Evolutionary conservation across 2,888 invertebrate species (phyloP), one percentile per base, ranked within the genome.

Genomic region (Platypus cylindrus): DNA sequence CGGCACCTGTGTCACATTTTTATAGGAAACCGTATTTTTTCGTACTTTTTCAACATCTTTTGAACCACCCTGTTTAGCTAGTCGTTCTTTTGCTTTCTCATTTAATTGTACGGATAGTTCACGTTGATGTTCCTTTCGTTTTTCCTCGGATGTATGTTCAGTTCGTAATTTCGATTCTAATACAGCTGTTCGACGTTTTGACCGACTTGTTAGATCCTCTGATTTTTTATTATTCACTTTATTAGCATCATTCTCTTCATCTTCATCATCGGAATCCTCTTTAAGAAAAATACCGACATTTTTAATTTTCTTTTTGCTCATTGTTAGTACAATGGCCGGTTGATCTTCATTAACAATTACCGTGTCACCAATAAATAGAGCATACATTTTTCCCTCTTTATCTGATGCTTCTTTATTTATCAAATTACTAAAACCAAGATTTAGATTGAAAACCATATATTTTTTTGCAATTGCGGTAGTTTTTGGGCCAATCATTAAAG

Each of bases 401-500:
- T 90, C 87, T 4, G 75, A 69, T 1, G 86, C 77, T 14, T 83
- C 81, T 44, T 76, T 72, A 59, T 95, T 95, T 7, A 69, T 66
- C 29, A 98, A 68, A 56, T 81, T 84, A 2, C 85, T 73, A 34
- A 98, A 71, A 9, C 98, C 98, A 46, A 98, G 76, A 55, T 89
- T 90, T 5, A 98, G 72, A 59, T 95, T 95, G 56, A 95, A 97
- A 0, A 93, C 79, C 95, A 98, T 97, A 34, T 91, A 90, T 61
- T 91, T 93, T 51, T 77, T 83, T 0, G 81, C 78, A 2, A 73
- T 59, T 1, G 78, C 74, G 25, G 71, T 75, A 9, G 84, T 85
- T 68, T 95, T 98, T 1, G 89, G 84, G 0, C 86, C 86, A 53
- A 99, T 86, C 1, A 93, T 70, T 36, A 97, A 69, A 0, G 90